A percentile compares a stretch with the other conserved stretches of the same genome.
These are phyloP conservation scores for Anisognathus igniventris DNA, from an alignment of 2,797 vertebrate genomes.

Conservation along the genomic window DNA sequence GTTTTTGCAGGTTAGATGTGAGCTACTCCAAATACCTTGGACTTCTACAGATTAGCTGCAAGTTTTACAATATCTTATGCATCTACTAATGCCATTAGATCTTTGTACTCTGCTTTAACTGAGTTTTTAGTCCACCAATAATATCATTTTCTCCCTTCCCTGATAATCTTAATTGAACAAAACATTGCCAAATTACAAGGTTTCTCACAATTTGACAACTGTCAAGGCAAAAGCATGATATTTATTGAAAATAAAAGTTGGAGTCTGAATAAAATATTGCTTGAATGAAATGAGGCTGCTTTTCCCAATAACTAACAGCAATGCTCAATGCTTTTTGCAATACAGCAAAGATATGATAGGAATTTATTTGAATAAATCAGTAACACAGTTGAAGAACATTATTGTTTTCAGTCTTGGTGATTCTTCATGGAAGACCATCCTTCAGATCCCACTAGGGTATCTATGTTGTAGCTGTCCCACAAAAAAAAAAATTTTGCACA, in stretches of 20 bases:
- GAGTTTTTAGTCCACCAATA: neutral
- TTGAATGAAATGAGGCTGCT: neutral
- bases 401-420: neutral
- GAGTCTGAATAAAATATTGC: neutral
- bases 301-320: neutral
- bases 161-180: neutral
- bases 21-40: neutral
- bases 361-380: neutral
- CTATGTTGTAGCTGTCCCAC: neutral
- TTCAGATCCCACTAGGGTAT: neutral
- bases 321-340: neutral
- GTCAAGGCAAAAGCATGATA: neutral
- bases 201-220: neutral
- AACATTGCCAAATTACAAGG: neutral
- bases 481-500: neutral
- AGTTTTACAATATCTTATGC: neutral
- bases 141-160: neutral
- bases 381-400: neutral
- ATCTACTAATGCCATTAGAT: neutral
- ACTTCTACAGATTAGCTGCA: neutral
- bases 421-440: neutral
- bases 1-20: neutral
- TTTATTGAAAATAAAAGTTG: neutral
- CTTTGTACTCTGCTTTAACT: neutral
- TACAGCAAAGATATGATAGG: neutral